Percentiles rank a stretch among this genome's conserved stretches.
Conservation (phyloP, 2,888 invertebrate species). For the Silvanus unidentatus region DNA sequence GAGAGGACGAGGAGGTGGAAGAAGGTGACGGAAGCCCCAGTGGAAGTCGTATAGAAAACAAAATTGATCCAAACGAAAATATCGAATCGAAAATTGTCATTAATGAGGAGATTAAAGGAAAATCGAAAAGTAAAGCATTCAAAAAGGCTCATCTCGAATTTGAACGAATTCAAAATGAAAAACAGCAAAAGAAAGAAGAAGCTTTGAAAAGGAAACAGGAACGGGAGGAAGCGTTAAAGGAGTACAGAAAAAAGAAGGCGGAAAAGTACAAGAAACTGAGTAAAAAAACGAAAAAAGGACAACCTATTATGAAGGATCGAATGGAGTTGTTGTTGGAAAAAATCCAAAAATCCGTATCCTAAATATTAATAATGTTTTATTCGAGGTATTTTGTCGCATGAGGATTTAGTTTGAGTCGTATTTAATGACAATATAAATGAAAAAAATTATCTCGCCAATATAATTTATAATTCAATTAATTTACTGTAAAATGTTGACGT, state of each 20-base stretch:
- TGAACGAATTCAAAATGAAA: slow-evolving; percentile 53
- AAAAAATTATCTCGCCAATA: too few relatives aligned
- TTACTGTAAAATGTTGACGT: too few relatives aligned
- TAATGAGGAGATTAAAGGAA: not conserved
- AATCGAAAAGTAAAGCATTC: slow-evolving; percentile 32
- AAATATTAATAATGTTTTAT: not conserved
- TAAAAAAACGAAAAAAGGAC: slow-evolving; percentile 74
- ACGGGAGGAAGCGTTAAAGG: slow-evolving; percentile 56
- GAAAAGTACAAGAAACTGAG: slow-evolving; percentile 67
- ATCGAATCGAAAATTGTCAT: slow-evolving; percentile 10
- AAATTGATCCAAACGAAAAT: slow-evolving; percentile 23
- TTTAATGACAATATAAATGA: too few relatives aligned
- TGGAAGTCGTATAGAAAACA: slow-evolving; percentile 18
- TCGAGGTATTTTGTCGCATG: too few relatives aligned
- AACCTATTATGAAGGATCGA: slow-evolving; percentile 79
- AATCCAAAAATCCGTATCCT: slow-evolving; percentile 51
- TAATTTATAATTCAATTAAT: too few relatives aligned
- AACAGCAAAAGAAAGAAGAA: slow-evolving; percentile 49
- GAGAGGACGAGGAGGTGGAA: slow-evolving; percentile 17
- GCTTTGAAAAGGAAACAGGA: slow-evolving; percentile 51
- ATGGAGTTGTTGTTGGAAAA: slow-evolving; percentile 72
- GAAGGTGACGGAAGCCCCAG: too few relatives aligned
- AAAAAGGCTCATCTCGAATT: slow-evolving; percentile 53
- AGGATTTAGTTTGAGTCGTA: too few relatives aligned
- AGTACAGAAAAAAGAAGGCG: slow-evolving; percentile 64